Evolutionary conservation across 2,113 vertebrate genomes (phyloP).

Genomic region (Arenaria interpres): DNA sequence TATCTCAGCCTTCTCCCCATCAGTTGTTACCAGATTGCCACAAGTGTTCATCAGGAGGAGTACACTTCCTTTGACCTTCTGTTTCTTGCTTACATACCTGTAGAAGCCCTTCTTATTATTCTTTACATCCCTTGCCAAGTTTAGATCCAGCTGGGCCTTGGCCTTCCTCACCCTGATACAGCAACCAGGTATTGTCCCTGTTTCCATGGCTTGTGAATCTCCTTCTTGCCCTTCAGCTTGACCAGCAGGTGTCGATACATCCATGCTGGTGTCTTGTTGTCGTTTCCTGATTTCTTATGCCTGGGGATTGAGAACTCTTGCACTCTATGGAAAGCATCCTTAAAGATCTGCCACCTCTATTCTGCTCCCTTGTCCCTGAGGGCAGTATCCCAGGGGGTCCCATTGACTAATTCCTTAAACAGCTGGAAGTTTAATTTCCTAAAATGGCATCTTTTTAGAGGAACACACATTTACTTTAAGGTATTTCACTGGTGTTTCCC

Average conservation of each 20-base stretch:
- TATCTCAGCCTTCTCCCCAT: not conserved
- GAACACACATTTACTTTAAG: not conserved
- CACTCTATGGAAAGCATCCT: accelerated
- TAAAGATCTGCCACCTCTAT: not conserved
- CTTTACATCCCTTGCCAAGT: not conserved
- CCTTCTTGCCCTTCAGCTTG: not conserved
- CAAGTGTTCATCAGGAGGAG: not conserved
- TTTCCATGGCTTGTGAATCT: not conserved
- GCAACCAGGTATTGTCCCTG: too few relatives aligned
- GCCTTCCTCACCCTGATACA: not conserved
- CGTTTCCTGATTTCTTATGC: not conserved
- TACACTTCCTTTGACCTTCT: not conserved
- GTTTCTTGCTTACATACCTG: not conserved
- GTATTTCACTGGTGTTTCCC: not conserved
- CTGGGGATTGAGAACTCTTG: not conserved
- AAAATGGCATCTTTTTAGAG: not conserved
- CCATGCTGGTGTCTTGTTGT: not conserved
- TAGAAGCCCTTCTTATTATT: not conserved
- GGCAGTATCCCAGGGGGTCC: not conserved
- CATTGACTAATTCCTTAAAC: not conserved
- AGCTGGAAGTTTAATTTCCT: not conserved
- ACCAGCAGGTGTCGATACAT: not conserved
- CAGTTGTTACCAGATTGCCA: not conserved
- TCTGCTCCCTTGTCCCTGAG: not conserved
- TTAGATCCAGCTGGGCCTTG: not conserved